These are phyloP conservation scores for Zosterops hypoxanthus DNA, from an alignment of 2,113 vertebrate genomes.

Conservation along the genomic window DNA sequence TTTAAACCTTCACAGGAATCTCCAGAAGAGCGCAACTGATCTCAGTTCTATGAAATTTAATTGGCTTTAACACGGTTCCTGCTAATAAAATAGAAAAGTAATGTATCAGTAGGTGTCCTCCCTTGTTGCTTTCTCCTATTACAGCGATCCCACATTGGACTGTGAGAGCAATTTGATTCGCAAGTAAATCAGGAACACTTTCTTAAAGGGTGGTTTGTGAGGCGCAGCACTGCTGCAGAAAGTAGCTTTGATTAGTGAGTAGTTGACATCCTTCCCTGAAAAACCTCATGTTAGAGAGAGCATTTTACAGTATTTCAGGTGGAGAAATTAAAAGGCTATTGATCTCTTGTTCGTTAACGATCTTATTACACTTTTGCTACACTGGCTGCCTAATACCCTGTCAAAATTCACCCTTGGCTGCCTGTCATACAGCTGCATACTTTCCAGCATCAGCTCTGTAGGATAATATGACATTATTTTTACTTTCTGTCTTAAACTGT, in stretches of 20 bases:
- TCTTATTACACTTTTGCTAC: conserved; percentile 37
- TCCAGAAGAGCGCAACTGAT: conserved; percentile 54
- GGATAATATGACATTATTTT: not conserved
- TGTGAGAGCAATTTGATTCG: not conserved
- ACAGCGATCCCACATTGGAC: not conserved
- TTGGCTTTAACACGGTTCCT: conserved; percentile 54
- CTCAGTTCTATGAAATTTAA: conserved; percentile 59
- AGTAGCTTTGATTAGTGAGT: conserved; percentile 41
- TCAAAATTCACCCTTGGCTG: conserved; percentile 27
- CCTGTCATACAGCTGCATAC: not conserved
- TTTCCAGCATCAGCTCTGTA: not conserved
- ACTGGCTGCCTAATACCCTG: conserved; percentile 2
- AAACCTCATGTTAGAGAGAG: not conserved
- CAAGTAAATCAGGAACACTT: conserved; percentile 49
- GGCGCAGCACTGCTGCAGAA: conserved; percentile 21
- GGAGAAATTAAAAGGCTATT: conserved; percentile 59
- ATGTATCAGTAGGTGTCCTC: conserved; percentile 59
- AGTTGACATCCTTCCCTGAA: conserved; percentile 21
- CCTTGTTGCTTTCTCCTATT: conserved; percentile 49
- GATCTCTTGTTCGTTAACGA: conserved; percentile 46
- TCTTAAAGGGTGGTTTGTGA: conserved; percentile 26
- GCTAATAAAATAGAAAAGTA: conserved; percentile 64
- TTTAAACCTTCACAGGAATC: conserved; percentile 59
- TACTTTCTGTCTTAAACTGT: not conserved
- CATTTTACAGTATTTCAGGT: conserved; percentile 42